A percentile compares a stretch with the other conserved stretches of the same genome.
Conservation (phyloP, 2,888 invertebrate species). For the Mongoloraphidia duomilia region DNA sequence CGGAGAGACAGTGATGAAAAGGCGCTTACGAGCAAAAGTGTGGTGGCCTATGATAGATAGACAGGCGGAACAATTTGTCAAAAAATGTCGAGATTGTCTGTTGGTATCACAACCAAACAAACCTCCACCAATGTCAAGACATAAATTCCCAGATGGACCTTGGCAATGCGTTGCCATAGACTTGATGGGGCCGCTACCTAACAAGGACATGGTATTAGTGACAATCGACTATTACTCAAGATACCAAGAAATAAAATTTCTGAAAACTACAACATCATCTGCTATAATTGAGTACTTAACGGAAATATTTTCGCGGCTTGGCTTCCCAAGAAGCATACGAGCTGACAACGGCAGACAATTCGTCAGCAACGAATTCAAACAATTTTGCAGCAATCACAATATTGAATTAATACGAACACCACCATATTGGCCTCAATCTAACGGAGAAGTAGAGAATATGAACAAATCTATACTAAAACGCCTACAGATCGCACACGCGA, state of each 20-base stretch:
- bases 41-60: conserved; percentile 16
- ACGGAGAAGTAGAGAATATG: no score
- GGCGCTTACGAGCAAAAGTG: no score
- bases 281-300: background rate
- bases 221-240: conserved; percentile 9
- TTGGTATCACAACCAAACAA: conserved; percentile 9
- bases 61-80: conserved; percentile 11
- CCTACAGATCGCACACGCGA: conserved; percentile 12
- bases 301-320: no score
- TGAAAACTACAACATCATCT: conserved; percentile 10
- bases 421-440: no score
- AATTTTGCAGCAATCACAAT: no score
- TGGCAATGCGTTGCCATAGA: conserved; percentile 17
- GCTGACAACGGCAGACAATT: no score
- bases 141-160: conserved; percentile 6
- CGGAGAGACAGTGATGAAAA: no score
- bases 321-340: no score
- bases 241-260: conserved; percentile 14
- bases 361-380: no score
- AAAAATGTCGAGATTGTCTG: conserved; percentile 11
- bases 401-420: no score
- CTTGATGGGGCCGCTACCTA: conserved; percentile 17
- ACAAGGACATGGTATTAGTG: conserved; percentile 10
- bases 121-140: conserved; percentile 10
- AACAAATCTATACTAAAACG: no score